Base-by-base conservation (phyloP, 2,113 vertebrate genomes). In the Nothoprocta perdicaria region DNA sequence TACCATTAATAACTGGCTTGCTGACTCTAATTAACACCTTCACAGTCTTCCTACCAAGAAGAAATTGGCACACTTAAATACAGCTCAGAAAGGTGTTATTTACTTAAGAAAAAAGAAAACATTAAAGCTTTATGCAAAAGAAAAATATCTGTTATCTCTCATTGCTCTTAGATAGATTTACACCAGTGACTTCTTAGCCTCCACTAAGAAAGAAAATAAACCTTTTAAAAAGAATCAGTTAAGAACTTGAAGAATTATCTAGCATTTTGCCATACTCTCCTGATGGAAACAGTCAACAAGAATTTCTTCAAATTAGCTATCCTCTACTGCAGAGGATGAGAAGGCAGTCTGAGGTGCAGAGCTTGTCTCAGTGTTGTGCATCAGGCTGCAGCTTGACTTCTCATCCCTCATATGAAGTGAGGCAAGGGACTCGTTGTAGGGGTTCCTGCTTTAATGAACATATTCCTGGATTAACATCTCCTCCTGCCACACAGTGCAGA, bases 11-110 rank as follows among this genome's bases (percentile, higher is more conserved):
- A 95, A 89, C 62, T 88, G 84, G 79, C 84, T 97, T 92, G 88
- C 72, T 94, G 79, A 71, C 88, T 86, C 80, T 97, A 96, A 97
- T 97, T 97, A 97, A 96, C 91, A 95, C 93, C 95, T 95, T 94
- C 53, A 18, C 82, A 95, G 71, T 67, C 93, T 89, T 75, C 83
- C 81, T 94, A 93, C 33, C 84, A 86, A 69, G 50, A 60, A 95
- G 66, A 93, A 91, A 93, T 21, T 69, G 86, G 91, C 79, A 52
- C 75, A 82, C 86, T 93, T 88, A 87, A 94, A 86, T 90, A 94
- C 0, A 3, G 69, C 77, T 95, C 82, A 86, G 77, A 50, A 94
- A 96, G 93, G 96, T 94, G 91, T 95, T 95, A 93, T 95, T 96
- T 96, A 95, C 93, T 90, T 93, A 57, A 86, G 71, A 66, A 71